Conservation (phyloP, 2,888 invertebrate species). For the Sinodicranocentrus sp. region DNA sequence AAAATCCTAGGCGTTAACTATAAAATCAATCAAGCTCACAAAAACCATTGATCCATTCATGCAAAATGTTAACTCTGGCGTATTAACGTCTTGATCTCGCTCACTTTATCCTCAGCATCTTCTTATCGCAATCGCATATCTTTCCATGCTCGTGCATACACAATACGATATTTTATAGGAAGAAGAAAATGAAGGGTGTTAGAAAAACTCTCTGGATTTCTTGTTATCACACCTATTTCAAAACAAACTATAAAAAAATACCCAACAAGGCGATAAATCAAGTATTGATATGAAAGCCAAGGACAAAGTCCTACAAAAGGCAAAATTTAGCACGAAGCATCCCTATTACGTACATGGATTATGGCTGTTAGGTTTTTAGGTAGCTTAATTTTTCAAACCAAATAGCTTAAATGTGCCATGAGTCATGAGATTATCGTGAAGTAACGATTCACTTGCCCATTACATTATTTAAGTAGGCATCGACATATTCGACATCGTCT, state of each 20-base stretch:
- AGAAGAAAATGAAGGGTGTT: no score
- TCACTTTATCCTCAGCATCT: no score
- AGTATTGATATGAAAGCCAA: constrained; percentile 37
- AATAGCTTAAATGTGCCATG: no score
- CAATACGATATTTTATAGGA: no score
- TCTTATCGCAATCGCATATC: no score
- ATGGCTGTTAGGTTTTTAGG: constrained; percentile 14
- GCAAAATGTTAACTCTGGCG: background rate
- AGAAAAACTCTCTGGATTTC: background rate
- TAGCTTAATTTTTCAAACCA: constrained; percentile 5
- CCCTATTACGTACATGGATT: constrained; percentile 16
- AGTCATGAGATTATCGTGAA: constrained; percentile 24
- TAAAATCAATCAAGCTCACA: constrained; percentile 61
- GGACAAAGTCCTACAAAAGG: constrained; percentile 48
- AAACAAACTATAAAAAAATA: constrained; percentile 31
- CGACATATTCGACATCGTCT: background rate
- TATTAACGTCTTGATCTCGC: no score
- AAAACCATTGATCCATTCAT: constrained; percentile 39
- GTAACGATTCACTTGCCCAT: constrained; percentile 19
- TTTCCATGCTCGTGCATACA: no score
- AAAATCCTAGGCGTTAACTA: constrained; percentile 53
- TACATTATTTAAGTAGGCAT: constrained; percentile 22
- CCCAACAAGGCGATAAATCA: constrained; percentile 58
- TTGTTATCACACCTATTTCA: constrained; percentile 37
- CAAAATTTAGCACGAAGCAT: constrained; percentile 37